Percentiles rank a stretch among this genome's conserved stretches.
These are phyloP conservation scores for Leptobrachium ailaonicum DNA, from an alignment of 2,113 vertebrate genomes.

Conservation along the genomic window DNA sequence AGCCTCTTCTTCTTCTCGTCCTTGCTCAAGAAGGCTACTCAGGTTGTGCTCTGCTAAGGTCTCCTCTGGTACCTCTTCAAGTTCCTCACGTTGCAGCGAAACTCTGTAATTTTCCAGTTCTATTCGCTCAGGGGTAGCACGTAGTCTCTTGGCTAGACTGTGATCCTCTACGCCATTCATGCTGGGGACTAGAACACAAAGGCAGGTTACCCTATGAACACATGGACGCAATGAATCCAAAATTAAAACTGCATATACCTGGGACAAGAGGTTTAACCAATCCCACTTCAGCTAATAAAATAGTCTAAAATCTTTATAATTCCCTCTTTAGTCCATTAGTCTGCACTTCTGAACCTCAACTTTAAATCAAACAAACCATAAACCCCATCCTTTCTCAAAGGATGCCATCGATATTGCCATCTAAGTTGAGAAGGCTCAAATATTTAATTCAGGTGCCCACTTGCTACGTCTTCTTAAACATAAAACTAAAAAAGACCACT, in stretches of 20 bases:
- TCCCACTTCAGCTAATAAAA: too few species aligned
- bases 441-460: too few species aligned
- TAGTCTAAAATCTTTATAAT: not conserved
- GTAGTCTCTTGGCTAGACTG: slow-evolving; percentile 82
- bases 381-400: too few species aligned
- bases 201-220: slow-evolving; percentile 4
- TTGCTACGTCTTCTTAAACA: too few species aligned
- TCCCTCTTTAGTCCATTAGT: not conserved
- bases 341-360: not conserved
- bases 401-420: too few species aligned
- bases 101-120: slow-evolving; percentile 95
- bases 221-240: not conserved
- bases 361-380: too few species aligned
- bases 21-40: slow-evolving; percentile 90
- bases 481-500: too few species aligned
- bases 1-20: slow-evolving; percentile 78
- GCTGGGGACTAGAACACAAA: slow-evolving; percentile 63
- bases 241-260: not conserved
- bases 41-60: slow-evolving; percentile 94
- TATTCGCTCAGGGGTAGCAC: slow-evolving; percentile 90
- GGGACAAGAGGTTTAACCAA: not conserved
- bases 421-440: too few species aligned
- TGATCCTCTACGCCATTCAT: slow-evolving; percentile 88
- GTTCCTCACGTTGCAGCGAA: slow-evolving; percentile 82
- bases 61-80: slow-evolving; percentile 96